Base-by-base conservation (phyloP, 2,888 invertebrate genomes). In the Nomada fabriciana region DNA sequence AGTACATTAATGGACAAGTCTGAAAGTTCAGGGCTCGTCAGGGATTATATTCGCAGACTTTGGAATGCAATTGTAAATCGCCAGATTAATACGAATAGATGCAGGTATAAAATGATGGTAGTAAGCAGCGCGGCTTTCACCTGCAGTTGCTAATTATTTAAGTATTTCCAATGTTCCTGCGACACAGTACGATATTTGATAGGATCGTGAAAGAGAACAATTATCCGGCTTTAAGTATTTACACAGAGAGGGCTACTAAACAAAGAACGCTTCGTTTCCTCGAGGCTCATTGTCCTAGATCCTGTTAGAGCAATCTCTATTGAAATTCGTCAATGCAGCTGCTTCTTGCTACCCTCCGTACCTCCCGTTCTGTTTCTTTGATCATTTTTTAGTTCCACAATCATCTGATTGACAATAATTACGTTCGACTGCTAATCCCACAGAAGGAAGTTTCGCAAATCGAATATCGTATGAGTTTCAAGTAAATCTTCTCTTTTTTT, bases 221-320 rank as follows among this genome's bases (percentile, higher is more conserved):
- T 63, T 61, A 68, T 43, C 43, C 42, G 25, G 13, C 55, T 47
- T 52, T 20, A 60, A 77, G 57, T 77, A 63, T 77, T 77, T 69
- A 79, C 20, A 10, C 61, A 13, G 29, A n/a, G 71, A 68, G 55
- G 50, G 25, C 36, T 47, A 50, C 23, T 42, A 23, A 53, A 68
- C 63, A 55, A 61, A 47, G 55, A 53, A 71, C 23, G 43, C 67
- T 67, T 60, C 53, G 61, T 50, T 77, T 61, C 29, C 65, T 77
- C 43, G 43, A 57, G 50, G 10, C 15, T 63, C 43, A 64, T 79
- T 79, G 78, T 77, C 57, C 79, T 59, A 79, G 52, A 23, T 63
- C 57, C 63, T 43, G 50, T 70, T 57, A 69, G 52, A 64, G 29
- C 52, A 69, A 69, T 70, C 53, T 75, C 69, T 25, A 77, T 79